Conservation (phyloP, 1,140 invertebrate genomes). For the Drosophila obscura region DNA sequence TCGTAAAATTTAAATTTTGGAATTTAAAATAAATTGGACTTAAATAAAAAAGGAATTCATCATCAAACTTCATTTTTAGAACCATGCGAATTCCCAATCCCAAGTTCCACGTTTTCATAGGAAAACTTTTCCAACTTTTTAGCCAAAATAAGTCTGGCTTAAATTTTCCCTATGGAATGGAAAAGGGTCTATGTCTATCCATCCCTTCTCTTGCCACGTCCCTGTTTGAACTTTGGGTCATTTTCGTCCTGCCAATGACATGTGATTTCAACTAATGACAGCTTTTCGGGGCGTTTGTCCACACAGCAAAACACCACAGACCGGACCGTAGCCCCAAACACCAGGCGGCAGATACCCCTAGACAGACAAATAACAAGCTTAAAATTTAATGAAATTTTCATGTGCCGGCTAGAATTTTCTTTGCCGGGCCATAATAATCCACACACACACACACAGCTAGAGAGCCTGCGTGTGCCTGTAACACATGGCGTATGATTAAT, state of each 20-base stretch:
- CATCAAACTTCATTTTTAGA: too few species aligned
- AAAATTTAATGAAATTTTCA: conserved; percentile 73
- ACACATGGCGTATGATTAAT: conserved; percentile 76
- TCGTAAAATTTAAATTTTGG: too few species aligned
- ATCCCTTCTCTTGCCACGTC: conserved; percentile 19
- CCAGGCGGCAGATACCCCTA: neutral
- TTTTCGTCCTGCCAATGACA: conserved; percentile 68
- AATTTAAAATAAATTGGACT: too few species aligned
- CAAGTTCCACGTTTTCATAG: conserved; percentile 4
- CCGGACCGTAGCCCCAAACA: conserved; percentile 8
- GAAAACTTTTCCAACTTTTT: conserved; percentile 20
- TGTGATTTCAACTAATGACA: conserved; percentile 80
- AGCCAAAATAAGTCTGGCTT: neutral
- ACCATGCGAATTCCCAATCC: neutral
- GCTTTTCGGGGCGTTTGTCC: conserved; percentile 54
- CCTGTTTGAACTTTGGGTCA: conserved; percentile 49
- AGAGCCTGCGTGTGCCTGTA: conserved; percentile 12
- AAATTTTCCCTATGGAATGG: conserved; percentile 2
- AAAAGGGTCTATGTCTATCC: neutral
- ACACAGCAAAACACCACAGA: conserved; percentile 20
- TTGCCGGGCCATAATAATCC: conserved; percentile 25
- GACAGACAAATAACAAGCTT: conserved; percentile 48
- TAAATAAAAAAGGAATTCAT: too few species aligned
- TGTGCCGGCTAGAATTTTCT: conserved; percentile 34
- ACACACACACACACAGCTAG: too few species aligned